These are phyloP conservation scores for Gymnorhina tibicen DNA, from an alignment of 2,113 vertebrate species.

Conservation along the genomic window DNA sequence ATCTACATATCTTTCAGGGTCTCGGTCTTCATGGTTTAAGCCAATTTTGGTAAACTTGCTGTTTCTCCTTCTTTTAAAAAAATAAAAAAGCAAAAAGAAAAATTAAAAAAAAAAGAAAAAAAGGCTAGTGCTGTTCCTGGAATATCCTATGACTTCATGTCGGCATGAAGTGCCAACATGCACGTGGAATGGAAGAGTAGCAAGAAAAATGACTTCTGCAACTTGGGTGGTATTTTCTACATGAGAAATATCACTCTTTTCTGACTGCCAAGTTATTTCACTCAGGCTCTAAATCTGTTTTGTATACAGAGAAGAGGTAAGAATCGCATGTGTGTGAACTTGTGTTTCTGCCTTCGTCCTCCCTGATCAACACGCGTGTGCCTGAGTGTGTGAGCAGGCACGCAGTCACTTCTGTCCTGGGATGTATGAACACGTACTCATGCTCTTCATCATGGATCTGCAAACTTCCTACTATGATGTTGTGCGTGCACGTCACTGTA, in stretches of 20 bases:
- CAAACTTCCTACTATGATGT: neutral
- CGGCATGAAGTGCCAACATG: neutral
- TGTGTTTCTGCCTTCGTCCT: neutral
- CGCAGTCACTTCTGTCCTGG: neutral
- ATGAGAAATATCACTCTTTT: neutral
- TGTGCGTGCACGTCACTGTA: neutral
- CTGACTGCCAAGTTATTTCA: neutral
- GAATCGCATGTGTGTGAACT: neutral
- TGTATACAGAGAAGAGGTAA: neutral
- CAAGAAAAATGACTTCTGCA: slow-evolving; percentile 28
- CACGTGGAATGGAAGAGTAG: slow-evolving; percentile 12
- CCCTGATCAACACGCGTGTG: neutral
- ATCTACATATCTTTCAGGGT: slow-evolving; percentile 1
- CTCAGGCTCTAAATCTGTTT: neutral
- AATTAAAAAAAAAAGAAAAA: fast-evolving
- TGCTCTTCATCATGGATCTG: neutral
- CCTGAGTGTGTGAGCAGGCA: neutral
- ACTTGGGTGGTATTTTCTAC: slow-evolving; percentile 47
- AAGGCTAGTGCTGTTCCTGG: slow-evolving; percentile 16
- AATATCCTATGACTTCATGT: slow-evolving; percentile 49
- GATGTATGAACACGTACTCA: neutral
- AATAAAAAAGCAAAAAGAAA: neutral
- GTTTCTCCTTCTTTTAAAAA: neutral
- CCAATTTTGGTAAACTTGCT: slow-evolving; percentile 19
- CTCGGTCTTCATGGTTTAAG: neutral